A percentile compares a stretch with the other conserved stretches of the same genome.
These are phyloP conservation scores for Cephus spinipes DNA, from an alignment of 2,888 invertebrate genomes.

Conservation along the genomic window DNA sequence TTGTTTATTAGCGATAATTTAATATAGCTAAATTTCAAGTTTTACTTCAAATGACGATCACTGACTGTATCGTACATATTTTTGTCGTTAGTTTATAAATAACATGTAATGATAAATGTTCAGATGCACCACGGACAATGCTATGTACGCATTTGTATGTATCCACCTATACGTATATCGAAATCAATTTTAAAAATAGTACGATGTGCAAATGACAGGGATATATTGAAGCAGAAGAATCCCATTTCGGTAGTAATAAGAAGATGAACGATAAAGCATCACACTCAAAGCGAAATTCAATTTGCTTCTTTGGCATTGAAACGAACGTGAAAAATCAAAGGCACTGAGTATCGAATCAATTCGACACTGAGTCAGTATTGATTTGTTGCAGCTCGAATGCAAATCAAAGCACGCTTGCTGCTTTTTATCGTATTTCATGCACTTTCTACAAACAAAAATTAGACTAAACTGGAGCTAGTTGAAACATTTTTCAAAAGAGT, in stretches of 20 bases:
- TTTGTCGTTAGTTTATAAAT: no score
- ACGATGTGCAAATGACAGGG: neutral
- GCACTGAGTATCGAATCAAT: neutral
- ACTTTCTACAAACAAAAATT: neutral
- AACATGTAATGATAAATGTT: no score
- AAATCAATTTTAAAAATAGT: no score
- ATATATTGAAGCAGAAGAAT: neutral
- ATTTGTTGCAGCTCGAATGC: neutral
- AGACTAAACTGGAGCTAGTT: no score
- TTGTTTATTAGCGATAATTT: neutral
- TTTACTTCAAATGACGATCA: neutral
- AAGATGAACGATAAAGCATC: neutral
- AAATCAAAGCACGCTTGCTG: neutral
- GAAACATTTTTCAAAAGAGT: no score
- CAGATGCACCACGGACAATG: no score
- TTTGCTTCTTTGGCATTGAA: neutral
- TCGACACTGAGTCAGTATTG: neutral
- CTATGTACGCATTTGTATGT: no score
- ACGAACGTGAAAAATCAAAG: neutral
- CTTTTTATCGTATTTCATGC: neutral
- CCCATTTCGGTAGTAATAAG: neutral
- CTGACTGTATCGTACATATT: neutral
- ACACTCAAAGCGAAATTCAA: neutral
- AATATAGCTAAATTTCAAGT: neutral
- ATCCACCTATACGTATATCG: no score